Conservation (phyloP, 2,113 vertebrate genomes). For the Leuciscus idus region DNA sequence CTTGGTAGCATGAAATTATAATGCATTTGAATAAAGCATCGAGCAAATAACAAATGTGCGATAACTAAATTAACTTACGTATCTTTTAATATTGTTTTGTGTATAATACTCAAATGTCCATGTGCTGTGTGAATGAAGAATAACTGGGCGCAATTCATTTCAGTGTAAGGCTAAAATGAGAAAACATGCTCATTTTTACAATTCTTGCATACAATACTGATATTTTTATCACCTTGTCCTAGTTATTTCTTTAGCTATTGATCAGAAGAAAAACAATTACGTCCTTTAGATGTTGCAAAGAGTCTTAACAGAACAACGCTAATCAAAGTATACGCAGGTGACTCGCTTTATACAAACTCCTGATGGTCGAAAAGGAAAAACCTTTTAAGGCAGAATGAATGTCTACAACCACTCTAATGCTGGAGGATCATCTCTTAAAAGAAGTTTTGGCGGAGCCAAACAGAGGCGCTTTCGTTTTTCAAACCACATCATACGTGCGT, state of each 20-base stretch:
- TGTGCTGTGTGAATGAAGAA: background rate
- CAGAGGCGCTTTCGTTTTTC: background rate
- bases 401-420: background rate
- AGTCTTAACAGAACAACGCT: background rate
- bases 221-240: background rate
- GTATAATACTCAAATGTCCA: background rate
- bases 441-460: background rate
- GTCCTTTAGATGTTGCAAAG: background rate
- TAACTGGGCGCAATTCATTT: background rate
- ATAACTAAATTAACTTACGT: rapidly evolving
- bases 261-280: too few relatives aligned
- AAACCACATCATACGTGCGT: constrained; percentile 55
- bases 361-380: background rate
- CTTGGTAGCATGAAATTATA: background rate
- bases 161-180: background rate
- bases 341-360: background rate
- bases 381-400: background rate
- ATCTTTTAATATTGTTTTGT: background rate
- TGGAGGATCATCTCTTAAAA: background rate
- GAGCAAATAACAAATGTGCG: background rate
- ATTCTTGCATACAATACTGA: background rate
- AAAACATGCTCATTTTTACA: background rate
- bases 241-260: too few relatives aligned
- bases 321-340: background rate
- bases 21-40: background rate